phyloP scores from a whole-genome alignment of 2,113 vertebrate genomes.

The Nycticorax nycticorax region DNA sequence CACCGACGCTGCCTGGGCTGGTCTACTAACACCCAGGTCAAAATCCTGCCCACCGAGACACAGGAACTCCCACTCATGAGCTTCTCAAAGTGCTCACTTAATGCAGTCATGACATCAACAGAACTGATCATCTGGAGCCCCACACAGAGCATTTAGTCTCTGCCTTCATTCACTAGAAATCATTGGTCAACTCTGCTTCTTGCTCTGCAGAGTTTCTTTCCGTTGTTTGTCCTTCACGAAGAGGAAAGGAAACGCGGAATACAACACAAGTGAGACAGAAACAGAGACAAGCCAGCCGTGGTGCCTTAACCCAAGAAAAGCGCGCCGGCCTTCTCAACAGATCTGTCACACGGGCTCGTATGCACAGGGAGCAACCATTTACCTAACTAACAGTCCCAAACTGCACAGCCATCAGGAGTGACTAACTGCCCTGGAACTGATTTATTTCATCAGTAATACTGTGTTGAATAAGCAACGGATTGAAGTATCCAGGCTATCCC shows the following conservation, averaged over 20 bases:
- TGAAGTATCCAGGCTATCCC: slow-evolving; percentile 20
- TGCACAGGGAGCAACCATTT: neutral
- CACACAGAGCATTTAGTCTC: neutral
- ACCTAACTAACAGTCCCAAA: slow-evolving; percentile 6
- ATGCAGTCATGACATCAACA: neutral
- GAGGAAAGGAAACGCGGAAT: neutral
- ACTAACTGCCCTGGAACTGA: neutral
- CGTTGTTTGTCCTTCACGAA: neutral
- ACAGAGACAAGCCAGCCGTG: neutral
- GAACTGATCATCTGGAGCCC: neutral
- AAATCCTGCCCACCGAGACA: neutral
- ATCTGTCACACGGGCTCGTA: neutral
- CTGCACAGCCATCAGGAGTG: neutral
- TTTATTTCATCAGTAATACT: slow-evolving; percentile 35
- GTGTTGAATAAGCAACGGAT: slow-evolving; percentile 22
- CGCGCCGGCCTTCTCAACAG: neutral
- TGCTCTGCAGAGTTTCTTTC: neutral
- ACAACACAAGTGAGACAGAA: neutral
- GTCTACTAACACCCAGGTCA: rapidly evolving
- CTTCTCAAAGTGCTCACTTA: neutral
- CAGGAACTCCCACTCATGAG: rapidly evolving
- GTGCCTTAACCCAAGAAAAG: neutral
- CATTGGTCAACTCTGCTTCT: neutral
- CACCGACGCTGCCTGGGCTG: neutral
- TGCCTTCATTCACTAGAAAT: neutral